Percentiles rank a stretch among this genome's conserved stretches.
These are phyloP conservation scores for Acrocera orbiculus DNA, from an alignment of 2,888 invertebrate genomes.

Conservation along the genomic window DNA sequence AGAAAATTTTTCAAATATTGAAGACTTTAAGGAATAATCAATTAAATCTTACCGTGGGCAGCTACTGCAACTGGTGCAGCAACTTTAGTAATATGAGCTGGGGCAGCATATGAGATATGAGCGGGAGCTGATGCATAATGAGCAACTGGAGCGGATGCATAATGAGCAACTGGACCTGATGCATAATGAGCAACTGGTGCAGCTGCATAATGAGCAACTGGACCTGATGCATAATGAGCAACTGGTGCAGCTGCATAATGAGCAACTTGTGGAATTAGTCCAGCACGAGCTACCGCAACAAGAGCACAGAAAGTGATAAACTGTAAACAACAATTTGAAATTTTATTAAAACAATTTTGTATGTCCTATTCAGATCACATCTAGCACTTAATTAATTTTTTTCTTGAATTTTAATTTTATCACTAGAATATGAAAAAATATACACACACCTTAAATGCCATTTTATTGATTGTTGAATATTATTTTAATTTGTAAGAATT, in stretches of 20 bases:
- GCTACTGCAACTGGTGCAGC: constrained; percentile 18
- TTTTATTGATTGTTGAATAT: constrained; percentile 9
- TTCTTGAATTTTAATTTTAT: neutral
- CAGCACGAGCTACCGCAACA: constrained; percentile 15
- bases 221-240: too few relatives aligned
- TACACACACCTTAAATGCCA: constrained; percentile 15
- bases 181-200: constrained; percentile 9
- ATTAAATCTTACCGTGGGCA: constrained; percentile 8
- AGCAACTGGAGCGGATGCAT: constrained; percentile 7
- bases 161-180: too few relatives aligned
- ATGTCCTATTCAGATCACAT: neutral
- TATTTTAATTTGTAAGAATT: constrained; percentile 3
- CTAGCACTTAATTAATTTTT: neutral
- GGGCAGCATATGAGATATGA: constrained; percentile 7
- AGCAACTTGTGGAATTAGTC: constrained; percentile 12
- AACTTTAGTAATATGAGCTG: constrained; percentile 14
- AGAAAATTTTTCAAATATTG: too few relatives aligned
- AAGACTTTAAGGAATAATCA: neutral
- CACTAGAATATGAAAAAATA: neutral
- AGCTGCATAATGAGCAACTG: constrained; percentile 10
- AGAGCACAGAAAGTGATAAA: constrained; percentile 15
- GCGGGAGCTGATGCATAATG: constrained; percentile 12
- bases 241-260: constrained; percentile 9
- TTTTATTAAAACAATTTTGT: constrained; percentile 1
- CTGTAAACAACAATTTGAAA: constrained; percentile 10